phyloP scores from a whole-genome alignment of 2,113 vertebrate genomes.

The Calypte anna region DNA sequence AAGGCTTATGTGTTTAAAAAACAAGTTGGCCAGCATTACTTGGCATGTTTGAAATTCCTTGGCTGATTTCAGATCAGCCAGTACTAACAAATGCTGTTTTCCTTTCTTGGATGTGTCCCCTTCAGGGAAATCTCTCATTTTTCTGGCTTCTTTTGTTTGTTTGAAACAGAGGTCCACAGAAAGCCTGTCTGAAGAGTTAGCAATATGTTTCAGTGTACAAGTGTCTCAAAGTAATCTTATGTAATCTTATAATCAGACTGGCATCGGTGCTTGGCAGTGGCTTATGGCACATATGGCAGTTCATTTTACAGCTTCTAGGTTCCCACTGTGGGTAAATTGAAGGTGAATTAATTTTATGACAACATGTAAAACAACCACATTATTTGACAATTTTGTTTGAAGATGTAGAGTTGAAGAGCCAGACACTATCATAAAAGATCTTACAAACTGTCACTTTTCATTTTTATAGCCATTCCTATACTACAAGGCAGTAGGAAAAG shows the following conservation, averaged over 20 bases:
- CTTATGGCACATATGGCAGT: not conserved
- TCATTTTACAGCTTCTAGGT: not conserved
- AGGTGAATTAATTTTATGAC: not conserved
- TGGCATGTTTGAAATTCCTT: constrained; percentile 29
- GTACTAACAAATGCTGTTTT: constrained; percentile 17
- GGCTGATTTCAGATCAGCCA: constrained; percentile 14
- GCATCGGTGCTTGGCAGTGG: not conserved
- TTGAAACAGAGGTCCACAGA: not conserved
- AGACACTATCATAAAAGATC: not conserved
- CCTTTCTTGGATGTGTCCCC: not conserved
- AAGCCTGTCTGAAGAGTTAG: not conserved
- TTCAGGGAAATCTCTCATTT: constrained; percentile 9
- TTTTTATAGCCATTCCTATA: not conserved
- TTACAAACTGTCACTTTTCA: not conserved
- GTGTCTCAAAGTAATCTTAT: not conserved
- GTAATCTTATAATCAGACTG: not conserved
- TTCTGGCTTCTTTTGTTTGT: not conserved
- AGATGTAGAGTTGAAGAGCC: not conserved
- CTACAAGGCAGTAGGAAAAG: not conserved
- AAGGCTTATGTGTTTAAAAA: not conserved
- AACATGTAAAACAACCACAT: not conserved
- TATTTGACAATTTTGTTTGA: not conserved
- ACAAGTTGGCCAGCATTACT: not conserved
- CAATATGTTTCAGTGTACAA: not conserved
- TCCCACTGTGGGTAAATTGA: not conserved